Percentiles rank a stretch among this genome's conserved stretches.
Conservation (phyloP, 2,797 vertebrate species). For the Furcifer pardalis region DNA sequence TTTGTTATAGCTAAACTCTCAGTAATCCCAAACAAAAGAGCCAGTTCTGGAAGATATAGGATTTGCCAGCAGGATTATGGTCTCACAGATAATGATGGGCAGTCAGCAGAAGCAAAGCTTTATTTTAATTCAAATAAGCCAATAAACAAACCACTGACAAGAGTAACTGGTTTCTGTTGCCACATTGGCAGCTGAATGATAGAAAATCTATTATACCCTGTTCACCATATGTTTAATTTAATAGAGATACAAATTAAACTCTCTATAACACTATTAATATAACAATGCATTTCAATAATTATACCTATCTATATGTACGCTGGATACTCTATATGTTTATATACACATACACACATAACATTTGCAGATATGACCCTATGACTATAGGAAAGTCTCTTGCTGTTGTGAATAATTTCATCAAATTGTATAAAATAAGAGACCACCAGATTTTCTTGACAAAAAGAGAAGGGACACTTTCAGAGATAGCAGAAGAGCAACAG, state of each 20-base stretch:
- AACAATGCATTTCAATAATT: slow-evolving; percentile 73
- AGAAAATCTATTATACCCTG: slow-evolving; percentile 84
- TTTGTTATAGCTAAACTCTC: slow-evolving; percentile 99
- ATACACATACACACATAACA: not conserved
- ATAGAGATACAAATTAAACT: slow-evolving; percentile 83
- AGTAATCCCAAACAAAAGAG: slow-evolving; percentile 99
- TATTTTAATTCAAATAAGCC: slow-evolving; percentile 99
- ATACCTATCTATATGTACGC: not conserved
- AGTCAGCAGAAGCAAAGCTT: slow-evolving; percentile 93
- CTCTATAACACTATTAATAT: slow-evolving; percentile 78
- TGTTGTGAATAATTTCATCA: slow-evolving; percentile 63
- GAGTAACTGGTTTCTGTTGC: slow-evolving; percentile 83
- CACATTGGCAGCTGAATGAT: slow-evolving; percentile 81
- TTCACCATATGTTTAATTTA: slow-evolving; percentile 83
- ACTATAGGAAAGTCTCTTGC: slow-evolving; percentile 68
- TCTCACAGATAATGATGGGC: slow-evolving; percentile 93
- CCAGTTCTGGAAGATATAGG: slow-evolving; percentile 92
- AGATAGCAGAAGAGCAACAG: slow-evolving; percentile 69
- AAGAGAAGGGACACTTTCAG: slow-evolving; percentile 47
- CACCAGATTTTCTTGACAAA: slow-evolving; percentile 58
- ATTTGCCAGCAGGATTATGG: slow-evolving; percentile 93
- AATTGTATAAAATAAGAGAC: slow-evolving; percentile 57
- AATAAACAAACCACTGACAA: slow-evolving; percentile 95
- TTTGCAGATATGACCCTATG: slow-evolving; percentile 73
- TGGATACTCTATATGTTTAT: not conserved